Conservation (phyloP, 1,140 invertebrate genomes). For the Hirudo medicinalis region DNA sequence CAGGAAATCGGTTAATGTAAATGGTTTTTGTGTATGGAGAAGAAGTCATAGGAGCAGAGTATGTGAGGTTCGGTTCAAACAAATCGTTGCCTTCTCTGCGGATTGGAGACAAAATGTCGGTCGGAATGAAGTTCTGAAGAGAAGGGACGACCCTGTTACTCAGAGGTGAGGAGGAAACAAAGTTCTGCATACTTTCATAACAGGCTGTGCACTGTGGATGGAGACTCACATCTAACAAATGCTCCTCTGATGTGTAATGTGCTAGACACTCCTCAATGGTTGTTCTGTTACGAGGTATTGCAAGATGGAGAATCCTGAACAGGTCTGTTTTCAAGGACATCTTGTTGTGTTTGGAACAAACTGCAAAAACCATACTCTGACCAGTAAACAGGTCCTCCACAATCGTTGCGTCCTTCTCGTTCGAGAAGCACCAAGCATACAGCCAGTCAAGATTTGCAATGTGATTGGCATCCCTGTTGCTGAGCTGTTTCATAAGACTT, state of each 20-base stretch:
- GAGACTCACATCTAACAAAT: background rate
- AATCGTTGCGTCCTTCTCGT: background rate
- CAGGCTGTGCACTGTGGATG: background rate
- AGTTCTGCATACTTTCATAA: background rate
- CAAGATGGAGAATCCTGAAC: constrained; percentile 4
- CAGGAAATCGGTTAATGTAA: background rate
- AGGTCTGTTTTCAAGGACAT: background rate
- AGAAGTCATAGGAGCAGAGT: background rate
- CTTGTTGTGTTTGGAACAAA: background rate
- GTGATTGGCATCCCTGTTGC: background rate
- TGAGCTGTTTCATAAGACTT: background rate
- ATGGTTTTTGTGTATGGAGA: background rate
- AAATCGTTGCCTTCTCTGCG: background rate
- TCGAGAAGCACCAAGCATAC: too few species aligned
- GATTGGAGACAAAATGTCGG: too few species aligned
- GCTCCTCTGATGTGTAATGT: background rate
- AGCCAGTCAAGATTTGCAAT: background rate
- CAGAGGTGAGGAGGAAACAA: background rate
- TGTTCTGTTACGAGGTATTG: background rate
- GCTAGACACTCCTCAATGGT: background rate
- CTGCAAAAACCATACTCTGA: background rate
- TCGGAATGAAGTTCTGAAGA: too few species aligned
- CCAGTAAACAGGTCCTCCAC: constrained; percentile 2
- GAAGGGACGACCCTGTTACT: background rate
- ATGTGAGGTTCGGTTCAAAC: background rate